Evolutionary conservation across 2,888 invertebrate species (phyloP).

Genomic region (Lottia gigantea): DNA sequence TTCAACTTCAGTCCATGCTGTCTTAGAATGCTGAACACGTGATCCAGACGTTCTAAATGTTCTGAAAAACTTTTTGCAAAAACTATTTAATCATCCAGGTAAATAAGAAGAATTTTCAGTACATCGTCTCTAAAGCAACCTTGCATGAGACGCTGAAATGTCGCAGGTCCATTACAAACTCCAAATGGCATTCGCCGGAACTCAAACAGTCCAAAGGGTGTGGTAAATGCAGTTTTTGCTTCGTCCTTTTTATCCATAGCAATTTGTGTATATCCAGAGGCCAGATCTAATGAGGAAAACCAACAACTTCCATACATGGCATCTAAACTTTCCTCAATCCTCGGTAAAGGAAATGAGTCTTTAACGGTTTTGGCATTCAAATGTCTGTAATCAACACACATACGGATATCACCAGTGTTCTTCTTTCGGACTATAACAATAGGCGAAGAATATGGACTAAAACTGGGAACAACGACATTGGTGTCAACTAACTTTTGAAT

Average conservation of each 20-base stretch:
- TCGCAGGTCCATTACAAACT: conserved; percentile 12
- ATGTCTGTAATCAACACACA: conserved; percentile 22
- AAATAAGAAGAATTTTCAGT: conserved; percentile 20
- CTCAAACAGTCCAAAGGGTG: conserved; percentile 25
- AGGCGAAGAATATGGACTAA: conserved; percentile 32
- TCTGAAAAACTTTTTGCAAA: conserved; percentile 15
- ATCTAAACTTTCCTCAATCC: conserved; percentile 35
- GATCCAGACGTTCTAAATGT: conserved; percentile 18
- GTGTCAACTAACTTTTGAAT: conserved; percentile 23
- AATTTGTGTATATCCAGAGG: conserved; percentile 28
- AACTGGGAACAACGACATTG: conserved; percentile 27
- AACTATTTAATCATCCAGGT: conserved; percentile 20
- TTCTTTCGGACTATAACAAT: conserved; percentile 31
- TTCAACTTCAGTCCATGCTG: conserved; percentile 22
- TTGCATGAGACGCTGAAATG: conserved; percentile 25
- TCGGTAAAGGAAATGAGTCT: conserved; percentile 31
- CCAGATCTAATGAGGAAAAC: conserved; percentile 31
- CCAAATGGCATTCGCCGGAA: conserved; percentile 22
- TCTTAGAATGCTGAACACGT: conserved; percentile 13
- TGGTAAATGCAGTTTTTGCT: conserved; percentile 32
- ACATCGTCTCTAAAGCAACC: conserved; percentile 19
- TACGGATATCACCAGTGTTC: conserved; percentile 14
- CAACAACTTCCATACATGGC: conserved; percentile 21
- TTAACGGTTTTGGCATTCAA: conserved; percentile 29
- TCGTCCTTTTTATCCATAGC: conserved; percentile 24